Percentiles rank a stretch among this genome's conserved stretches.
These are phyloP conservation scores for Thoracochromis brauschi DNA, from an alignment of 2,113 vertebrate genomes.

Conservation along the genomic window DNA sequence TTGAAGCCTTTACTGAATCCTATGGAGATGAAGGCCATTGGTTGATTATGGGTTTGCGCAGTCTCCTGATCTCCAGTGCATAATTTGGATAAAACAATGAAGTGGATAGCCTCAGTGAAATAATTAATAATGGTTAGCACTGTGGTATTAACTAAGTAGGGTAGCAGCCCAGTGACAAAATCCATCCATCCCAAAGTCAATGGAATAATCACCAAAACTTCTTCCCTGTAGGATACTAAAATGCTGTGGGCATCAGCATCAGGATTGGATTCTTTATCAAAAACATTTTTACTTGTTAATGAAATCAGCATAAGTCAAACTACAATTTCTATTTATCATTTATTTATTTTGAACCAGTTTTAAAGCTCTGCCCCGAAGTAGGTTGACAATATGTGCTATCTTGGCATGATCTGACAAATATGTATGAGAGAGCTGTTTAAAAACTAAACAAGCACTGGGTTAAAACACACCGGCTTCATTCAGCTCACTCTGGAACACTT, in stretches of 20 bases:
- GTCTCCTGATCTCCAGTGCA: not conserved
- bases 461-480: not conserved
- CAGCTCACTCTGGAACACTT: not conserved
- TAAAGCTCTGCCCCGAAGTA: not conserved
- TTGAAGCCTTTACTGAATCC: not conserved
- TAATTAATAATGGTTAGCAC: not conserved
- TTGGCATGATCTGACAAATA: not conserved
- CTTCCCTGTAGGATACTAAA: not conserved
- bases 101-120: not conserved
- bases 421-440: not conserved
- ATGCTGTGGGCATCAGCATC: not conserved
- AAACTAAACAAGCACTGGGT: not conserved
- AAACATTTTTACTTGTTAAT: not conserved
- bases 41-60: not conserved
- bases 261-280: not conserved
- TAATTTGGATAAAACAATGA: not conserved
- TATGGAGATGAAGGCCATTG: not conserved
- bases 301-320: not conserved
- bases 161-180: not conserved
- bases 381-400: not conserved
- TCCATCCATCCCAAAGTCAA: not conserved
- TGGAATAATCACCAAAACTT: not conserved
- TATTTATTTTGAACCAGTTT: not conserved
- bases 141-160: not conserved
- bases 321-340: not conserved